phyloP scores from a whole-genome alignment of 2,888 invertebrate genomes.

The Caenorhabditis sp. region DNA sequence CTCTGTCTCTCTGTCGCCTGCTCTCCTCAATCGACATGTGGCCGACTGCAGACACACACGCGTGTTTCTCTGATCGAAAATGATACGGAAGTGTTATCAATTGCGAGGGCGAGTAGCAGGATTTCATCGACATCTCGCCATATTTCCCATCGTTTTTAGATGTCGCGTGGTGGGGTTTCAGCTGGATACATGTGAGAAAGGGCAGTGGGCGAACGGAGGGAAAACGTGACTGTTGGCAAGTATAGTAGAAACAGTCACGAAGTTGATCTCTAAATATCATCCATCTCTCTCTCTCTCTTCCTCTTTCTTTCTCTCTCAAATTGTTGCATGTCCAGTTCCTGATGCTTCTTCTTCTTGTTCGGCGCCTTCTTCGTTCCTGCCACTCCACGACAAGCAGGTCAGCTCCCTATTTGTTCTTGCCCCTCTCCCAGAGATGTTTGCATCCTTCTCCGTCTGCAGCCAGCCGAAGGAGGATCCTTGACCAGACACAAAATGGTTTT shows the following conservation, averaged over 20 bases:
- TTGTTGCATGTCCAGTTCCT: not conserved
- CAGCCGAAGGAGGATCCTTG: not conserved
- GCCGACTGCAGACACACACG: slow-evolving; percentile 25
- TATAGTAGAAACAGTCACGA: too few relatives aligned
- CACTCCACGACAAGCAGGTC: not conserved
- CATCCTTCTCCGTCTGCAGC: not conserved
- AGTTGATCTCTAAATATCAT: too few relatives aligned
- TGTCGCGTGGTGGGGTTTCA: not conserved
- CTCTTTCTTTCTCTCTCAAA: slow-evolving; percentile 11
- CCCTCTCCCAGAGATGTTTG: slow-evolving; percentile 4
- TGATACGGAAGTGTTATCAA: not conserved
- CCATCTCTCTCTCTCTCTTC: slow-evolving; percentile 26
- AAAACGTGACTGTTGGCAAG: slow-evolving; percentile 5
- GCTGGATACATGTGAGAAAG: slow-evolving; percentile 15
- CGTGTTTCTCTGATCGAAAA: slow-evolving; percentile 30
- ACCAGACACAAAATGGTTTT: too few relatives aligned
- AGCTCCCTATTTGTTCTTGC: not conserved
- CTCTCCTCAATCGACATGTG: slow-evolving; percentile 1
- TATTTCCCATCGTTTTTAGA: not conserved
- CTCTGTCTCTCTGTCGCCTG: slow-evolving; percentile 18
- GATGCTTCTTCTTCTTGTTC: not conserved
- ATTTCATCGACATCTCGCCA: slow-evolving; percentile 28
- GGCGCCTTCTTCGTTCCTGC: not conserved
- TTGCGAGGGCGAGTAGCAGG: not conserved
- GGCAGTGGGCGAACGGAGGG: not conserved